These are phyloP conservation scores for Drosophila novamexicana DNA, from an alignment of 1,140 invertebrate species.

Conservation along the genomic window DNA sequence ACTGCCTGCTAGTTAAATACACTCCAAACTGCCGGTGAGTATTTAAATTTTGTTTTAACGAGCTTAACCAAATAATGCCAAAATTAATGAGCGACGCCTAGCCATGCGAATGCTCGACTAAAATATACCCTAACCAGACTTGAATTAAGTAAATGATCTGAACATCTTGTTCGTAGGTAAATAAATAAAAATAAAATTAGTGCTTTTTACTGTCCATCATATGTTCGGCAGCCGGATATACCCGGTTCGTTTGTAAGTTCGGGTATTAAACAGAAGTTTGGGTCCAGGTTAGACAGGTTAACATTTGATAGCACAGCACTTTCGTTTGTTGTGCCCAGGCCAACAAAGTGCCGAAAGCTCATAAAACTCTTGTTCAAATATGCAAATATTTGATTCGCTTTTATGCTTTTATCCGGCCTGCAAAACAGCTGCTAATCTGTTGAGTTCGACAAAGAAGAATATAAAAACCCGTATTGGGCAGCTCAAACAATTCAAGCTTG, in stretches of 20 bases:
- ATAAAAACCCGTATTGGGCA: constrained; percentile 41
- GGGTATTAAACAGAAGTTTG: constrained; percentile 13
- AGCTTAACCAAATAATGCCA: constrained; percentile 43
- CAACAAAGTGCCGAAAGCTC: constrained; percentile 54
- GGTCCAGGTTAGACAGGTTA: constrained; percentile 51
- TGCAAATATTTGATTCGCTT: constrained; percentile 52
- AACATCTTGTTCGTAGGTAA: no score
- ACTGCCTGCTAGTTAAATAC: constrained; percentile 12
- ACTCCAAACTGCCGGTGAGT: constrained; percentile 17
- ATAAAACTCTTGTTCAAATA: constrained; percentile 57
- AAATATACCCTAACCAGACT: constrained; percentile 1
- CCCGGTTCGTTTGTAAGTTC: neutral
- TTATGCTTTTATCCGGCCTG: constrained; percentile 29
- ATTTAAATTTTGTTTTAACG: constrained; percentile 47
- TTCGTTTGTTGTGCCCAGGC: constrained; percentile 52
- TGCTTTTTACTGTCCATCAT: neutral
- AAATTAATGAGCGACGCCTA: constrained; percentile 45
- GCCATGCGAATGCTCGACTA: constrained; percentile 4
- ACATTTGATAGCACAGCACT: constrained; percentile 50
- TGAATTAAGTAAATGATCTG: no score
- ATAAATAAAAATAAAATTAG: no score
- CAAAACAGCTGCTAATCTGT: constrained; percentile 32
- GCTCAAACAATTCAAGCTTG: constrained; percentile 12
- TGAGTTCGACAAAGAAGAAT: constrained; percentile 8
- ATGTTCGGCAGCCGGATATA: constrained; percentile 1